Evolutionary conservation across 2,888 invertebrate species (phyloP).

Genomic region (Pimpla rufipes): DNA sequence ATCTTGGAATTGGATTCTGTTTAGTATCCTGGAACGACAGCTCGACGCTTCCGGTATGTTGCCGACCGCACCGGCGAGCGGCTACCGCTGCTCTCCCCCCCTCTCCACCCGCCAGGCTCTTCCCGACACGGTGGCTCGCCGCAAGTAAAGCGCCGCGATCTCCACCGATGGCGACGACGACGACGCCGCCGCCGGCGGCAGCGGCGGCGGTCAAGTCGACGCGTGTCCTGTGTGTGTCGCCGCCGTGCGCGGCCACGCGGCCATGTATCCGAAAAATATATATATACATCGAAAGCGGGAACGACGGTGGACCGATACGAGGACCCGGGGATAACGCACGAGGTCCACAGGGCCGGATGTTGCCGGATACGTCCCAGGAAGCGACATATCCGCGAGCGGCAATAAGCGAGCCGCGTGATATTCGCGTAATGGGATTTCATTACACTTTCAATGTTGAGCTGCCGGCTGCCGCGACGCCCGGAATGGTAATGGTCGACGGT

Average conservation of each 20-base stretch:
- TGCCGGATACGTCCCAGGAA: slow-evolving; percentile 19
- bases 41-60: slow-evolving; percentile 60
- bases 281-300: neutral
- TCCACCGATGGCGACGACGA: slow-evolving; percentile 19
- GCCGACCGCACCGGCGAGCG: slow-evolving; percentile 35
- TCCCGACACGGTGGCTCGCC: slow-evolving; percentile 43
- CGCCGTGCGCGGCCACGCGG: too few species aligned
- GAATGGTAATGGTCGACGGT: slow-evolving; percentile 1
- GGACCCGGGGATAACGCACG: neutral
- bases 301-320: slow-evolving; percentile 19
- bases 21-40: slow-evolving; percentile 67
- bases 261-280: neutral
- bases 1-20: slow-evolving; percentile 70
- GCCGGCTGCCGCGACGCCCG: neutral
- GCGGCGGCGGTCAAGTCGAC: slow-evolving; percentile 2
- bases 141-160: slow-evolving; percentile 39
- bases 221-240: slow-evolving; percentile 1
- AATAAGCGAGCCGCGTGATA: slow-evolving; percentile 52
- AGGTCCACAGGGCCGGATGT: slow-evolving; percentile 15
- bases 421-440: slow-evolving; percentile 51
- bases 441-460: slow-evolving; percentile 38
- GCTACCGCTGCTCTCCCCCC: slow-evolving; percentile 8
- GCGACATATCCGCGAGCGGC: slow-evolving; percentile 38
- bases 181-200: neutral
- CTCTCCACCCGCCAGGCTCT: neutral